Conservation (phyloP, 2,797 vertebrate species). For the Labeo calbasu region DNA sequence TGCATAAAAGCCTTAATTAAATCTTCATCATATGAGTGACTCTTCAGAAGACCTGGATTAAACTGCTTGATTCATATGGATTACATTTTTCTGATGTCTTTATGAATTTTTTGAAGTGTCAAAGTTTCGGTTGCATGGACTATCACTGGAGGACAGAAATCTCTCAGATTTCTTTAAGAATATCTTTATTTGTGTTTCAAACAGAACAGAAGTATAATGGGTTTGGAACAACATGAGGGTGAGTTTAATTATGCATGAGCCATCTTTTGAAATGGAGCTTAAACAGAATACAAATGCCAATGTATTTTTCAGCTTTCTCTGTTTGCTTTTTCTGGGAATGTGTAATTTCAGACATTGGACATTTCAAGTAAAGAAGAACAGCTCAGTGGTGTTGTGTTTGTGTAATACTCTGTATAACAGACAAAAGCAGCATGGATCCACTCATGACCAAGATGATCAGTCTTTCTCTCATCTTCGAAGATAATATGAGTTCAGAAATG, state of each 20-base stretch:
- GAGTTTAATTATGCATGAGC: neutral
- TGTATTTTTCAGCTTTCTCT: neutral
- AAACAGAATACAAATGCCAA: neutral
- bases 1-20: neutral
- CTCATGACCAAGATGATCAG: neutral
- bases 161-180: neutral
- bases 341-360: neutral
- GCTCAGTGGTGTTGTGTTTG: neutral
- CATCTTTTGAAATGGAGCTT: neutral
- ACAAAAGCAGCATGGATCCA: neutral
- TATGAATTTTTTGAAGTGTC: too few species aligned
- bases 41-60: neutral
- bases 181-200: neutral
- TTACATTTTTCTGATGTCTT: neutral
- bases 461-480: neutral
- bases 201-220: neutral
- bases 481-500: neutral
- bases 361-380: conserved; percentile 2
- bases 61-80: neutral
- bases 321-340: neutral
- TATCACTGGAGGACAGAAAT: neutral
- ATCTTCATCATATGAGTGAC: neutral
- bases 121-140: too few species aligned
- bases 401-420: neutral
- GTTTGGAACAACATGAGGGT: neutral